Conservation (phyloP, 2,113 vertebrate genomes). For the Lepisosteus osseus region DNA sequence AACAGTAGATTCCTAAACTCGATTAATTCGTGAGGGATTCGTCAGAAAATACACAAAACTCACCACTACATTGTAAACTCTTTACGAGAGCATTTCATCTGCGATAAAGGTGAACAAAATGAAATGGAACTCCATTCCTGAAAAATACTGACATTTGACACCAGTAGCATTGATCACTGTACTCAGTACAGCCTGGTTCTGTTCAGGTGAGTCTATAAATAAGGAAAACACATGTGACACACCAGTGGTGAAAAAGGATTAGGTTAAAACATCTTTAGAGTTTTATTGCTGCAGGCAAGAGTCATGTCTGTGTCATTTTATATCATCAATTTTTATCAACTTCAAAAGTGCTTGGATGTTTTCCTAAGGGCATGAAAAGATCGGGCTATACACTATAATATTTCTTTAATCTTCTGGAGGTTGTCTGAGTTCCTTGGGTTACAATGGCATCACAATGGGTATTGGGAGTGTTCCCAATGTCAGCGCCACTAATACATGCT, state of each 20-base stretch:
- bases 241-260: constrained; percentile 16
- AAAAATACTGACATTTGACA: too few species aligned
- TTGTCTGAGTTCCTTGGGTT: constrained; percentile 43
- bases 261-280: constrained; percentile 47
- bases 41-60: too few species aligned
- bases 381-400: constrained; percentile 43
- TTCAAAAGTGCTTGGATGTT: constrained; percentile 50
- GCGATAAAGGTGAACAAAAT: too few species aligned
- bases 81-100: too few species aligned
- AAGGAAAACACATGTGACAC: too few species aligned
- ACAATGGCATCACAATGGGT: constrained; percentile 21
- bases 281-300: constrained; percentile 51
- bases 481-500: background rate
- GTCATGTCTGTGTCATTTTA: constrained; percentile 61
- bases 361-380: constrained; percentile 44
- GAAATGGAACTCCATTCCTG: too few species aligned
- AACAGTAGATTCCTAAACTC: too few species aligned
- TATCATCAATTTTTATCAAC: constrained; percentile 68
- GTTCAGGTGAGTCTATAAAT: too few species aligned
- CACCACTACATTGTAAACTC: too few species aligned
- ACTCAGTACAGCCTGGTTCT: too few species aligned
- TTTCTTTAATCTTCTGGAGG: constrained; percentile 57
- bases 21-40: too few species aligned
- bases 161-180: too few species aligned
- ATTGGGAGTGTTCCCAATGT: background rate